phyloP scores from a whole-genome alignment of 2,888 invertebrate species.

The Hypercompe scribonia region DNA sequence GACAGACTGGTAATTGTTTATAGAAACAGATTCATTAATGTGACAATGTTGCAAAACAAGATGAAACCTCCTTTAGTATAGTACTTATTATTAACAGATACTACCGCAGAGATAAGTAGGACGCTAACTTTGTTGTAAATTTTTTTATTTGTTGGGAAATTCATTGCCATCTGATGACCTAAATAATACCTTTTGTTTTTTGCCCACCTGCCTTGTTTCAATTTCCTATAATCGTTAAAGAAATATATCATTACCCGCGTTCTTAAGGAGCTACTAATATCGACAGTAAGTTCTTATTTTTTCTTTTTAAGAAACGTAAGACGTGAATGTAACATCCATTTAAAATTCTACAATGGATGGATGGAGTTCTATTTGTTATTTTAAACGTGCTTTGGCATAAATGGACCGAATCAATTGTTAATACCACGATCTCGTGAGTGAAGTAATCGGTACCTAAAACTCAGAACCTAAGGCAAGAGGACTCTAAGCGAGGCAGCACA shows the following conservation, averaged over 20 bases:
- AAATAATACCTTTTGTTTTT: not conserved
- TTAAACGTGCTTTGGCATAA: no score
- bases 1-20: not conserved
- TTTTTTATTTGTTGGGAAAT: not conserved
- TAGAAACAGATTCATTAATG: not conserved
- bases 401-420: no score
- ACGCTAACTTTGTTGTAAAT: not conserved
- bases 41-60: not conserved
- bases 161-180: not conserved
- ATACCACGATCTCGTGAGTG: no score
- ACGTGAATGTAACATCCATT: no score
- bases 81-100: not conserved
- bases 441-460: no score
- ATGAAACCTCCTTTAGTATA: not conserved
- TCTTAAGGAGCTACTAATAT: not conserved
- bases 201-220: not conserved
- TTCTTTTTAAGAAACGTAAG: not conserved
- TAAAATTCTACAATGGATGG: no score
- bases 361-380: no score
- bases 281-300: constrained; percentile 4
- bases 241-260: not conserved
- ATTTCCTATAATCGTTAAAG: not conserved
- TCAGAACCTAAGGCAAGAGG: no score
- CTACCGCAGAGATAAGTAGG: not conserved
- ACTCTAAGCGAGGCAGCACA: no score